Conservation (phyloP, 1,140 invertebrate genomes). For the Pararge aegeria region DNA sequence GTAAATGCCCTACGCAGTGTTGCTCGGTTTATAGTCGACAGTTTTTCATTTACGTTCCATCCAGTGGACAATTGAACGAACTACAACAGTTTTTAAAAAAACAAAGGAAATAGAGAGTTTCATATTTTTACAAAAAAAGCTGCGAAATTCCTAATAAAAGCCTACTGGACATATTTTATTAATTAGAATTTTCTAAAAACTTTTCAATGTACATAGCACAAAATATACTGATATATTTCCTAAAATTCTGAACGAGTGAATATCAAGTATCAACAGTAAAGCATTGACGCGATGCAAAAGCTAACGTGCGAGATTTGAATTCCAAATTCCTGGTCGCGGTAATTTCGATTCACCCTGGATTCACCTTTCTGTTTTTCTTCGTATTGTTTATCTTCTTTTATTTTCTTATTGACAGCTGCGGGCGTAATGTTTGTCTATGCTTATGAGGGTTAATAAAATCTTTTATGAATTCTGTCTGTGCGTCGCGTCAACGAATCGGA, state of each 20-base stretch:
- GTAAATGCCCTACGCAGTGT: no score
- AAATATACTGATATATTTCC: no score
- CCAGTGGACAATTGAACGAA: no score
- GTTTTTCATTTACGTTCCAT: no score
- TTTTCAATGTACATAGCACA: no score
- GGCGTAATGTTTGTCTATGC: constrained; percentile 68
- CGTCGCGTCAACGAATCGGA: constrained; percentile 1
- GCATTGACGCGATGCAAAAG: constrained; percentile 39
- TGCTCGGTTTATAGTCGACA: no score
- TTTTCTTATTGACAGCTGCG: constrained; percentile 62
- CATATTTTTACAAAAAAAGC: no score
- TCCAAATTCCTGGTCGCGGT: constrained; percentile 71
- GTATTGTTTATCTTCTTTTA: constrained; percentile 75
- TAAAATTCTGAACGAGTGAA: constrained; percentile 1
- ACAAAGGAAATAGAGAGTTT: no score
- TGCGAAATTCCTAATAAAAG: no score
- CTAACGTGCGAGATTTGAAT: constrained; percentile 78
- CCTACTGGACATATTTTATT: no score
- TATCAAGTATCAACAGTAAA: constrained; percentile 4
- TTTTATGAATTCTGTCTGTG: constrained; percentile 10
- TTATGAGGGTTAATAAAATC: constrained; percentile 40
- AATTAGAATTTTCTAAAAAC: no score
- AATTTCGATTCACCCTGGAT: constrained; percentile 60
- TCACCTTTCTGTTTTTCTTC: constrained; percentile 71
- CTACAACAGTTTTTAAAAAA: no score